Base-by-base conservation (phyloP, 2,888 invertebrate genomes). In the Synanthedon formicaeformis region DNA sequence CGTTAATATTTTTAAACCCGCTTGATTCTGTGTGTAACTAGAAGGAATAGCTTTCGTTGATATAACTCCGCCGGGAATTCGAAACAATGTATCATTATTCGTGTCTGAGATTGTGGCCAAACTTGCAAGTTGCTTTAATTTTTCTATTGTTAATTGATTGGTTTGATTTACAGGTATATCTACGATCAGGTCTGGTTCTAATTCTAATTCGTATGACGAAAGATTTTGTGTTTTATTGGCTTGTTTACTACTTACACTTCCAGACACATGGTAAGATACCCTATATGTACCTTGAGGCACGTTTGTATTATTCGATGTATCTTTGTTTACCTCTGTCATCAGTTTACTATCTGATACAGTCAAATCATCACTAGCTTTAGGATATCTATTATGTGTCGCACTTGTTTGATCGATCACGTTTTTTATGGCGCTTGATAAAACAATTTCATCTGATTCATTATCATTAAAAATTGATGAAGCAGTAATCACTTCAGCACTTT, bases 1-100 rank as follows among this genome's bases (percentile, higher is more conserved):
- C 0, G 91, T 92, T 53, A 91, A 71, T 58, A 92, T 89, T 67
- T 90, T 89, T 55, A 92, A 88, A 1, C 92, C 92, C 49, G 91
- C 91, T 55, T 90, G 89, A 68, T 91, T 92, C 16, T 91, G 69
- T 0, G 89, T 88, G 60, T 90, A 90, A 63, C 88, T 90, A 1
- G 90, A 89, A 14, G 89, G 89, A 55, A 90, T 88, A 3, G 90
- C 90, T 80, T 90, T 90, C 11, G 89, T 90, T 13, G 90, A 90
- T 64, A 90, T 90, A 16, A 89, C 76, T 52, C 87, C 80, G 40
- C 88, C 88, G 11, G 83, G 82, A 27, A 81, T 64, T 45, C 81
- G 80, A 78, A 85, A 86, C 63, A 85, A 78, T 49, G 87, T 88
- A 18, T 82, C 81, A 59, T 90, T 89, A 59, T 84, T 83, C 40